These are phyloP conservation scores for Rugalucina vietnamica DNA, from an alignment of 2,888 invertebrate species.

Conservation along the genomic window DNA sequence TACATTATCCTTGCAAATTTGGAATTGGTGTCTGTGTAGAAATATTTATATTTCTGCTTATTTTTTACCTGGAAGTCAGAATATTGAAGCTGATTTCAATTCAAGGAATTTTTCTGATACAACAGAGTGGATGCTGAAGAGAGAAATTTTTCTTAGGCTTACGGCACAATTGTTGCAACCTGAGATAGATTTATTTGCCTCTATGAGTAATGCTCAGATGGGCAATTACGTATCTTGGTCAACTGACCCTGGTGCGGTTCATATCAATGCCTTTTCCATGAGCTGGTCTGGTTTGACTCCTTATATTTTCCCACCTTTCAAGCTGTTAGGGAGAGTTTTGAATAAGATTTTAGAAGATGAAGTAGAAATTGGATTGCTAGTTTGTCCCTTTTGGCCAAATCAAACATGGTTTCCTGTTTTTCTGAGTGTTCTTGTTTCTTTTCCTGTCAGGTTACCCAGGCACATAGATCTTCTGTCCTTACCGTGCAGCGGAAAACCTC, in stretches of 20 bases:
- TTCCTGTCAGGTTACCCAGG: conserved; percentile 43
- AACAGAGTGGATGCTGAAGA: conserved; percentile 45
- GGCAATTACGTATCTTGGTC: conserved; percentile 26
- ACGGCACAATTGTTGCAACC: conserved; percentile 17
- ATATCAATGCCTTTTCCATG: conserved; percentile 35
- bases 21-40: conserved; percentile 41
- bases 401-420: conserved; percentile 53
- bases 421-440: conserved; percentile 29
- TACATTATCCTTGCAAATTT: conserved; percentile 28
- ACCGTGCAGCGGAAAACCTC: conserved; percentile 30
- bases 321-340: too few relatives aligned
- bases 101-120: conserved; percentile 43
- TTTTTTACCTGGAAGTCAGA: conserved; percentile 23
- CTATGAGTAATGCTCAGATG: too few relatives aligned
- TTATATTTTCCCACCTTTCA: conserved; percentile 41
- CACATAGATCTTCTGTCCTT: conserved; percentile 40
- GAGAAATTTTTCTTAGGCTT: conserved; percentile 26
- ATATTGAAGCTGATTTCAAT: conserved; percentile 37
- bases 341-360: conserved; percentile 33
- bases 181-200: conserved; percentile 28
- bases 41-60: conserved; percentile 40
- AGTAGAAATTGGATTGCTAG: conserved; percentile 30
- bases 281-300: conserved; percentile 10
- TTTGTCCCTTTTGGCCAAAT: conserved; percentile 45
- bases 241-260: too few relatives aligned